Percentiles rank a stretch among this genome's conserved stretches.
Evolutionary conservation across 2,888 invertebrate species (phyloP).

Genomic region (Drosophila neonasuta): DNA sequence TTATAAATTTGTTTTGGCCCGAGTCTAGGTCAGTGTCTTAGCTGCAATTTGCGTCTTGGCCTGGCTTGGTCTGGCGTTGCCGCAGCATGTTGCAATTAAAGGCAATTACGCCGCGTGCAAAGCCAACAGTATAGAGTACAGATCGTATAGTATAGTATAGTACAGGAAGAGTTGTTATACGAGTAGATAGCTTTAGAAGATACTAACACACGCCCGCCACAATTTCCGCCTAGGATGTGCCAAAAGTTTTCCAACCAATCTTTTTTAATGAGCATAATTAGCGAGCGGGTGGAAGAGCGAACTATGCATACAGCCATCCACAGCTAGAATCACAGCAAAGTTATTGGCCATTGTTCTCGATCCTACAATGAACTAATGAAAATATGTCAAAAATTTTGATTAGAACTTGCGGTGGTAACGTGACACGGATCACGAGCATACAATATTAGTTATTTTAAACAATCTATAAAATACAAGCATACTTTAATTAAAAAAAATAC

Average conservation of each 20-base stretch:
- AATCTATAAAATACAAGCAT: too few species aligned
- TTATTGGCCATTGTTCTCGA: conserved; percentile 76
- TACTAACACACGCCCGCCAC: conserved; percentile 46
- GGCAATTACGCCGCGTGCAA: conserved; percentile 69
- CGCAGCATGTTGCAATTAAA: conserved; percentile 74
- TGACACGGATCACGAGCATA: conserved; percentile 6
- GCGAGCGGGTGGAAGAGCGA: conserved; percentile 24
- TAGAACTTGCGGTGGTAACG: conserved; percentile 18
- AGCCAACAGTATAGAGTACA: neutral
- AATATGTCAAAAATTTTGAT: conserved; percentile 63
- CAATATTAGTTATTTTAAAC: too few species aligned
- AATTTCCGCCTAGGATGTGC: conserved; percentile 79
- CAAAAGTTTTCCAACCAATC: conserved; percentile 47
- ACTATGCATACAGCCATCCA: neutral
- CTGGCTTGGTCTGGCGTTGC: conserved; percentile 8
- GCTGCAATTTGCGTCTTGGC: conserved; percentile 66
- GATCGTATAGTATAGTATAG: neutral
- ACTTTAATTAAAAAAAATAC: too few species aligned
- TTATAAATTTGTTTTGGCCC: conserved; percentile 63
- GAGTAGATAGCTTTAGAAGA: conserved; percentile 11
- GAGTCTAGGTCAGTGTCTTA: conserved; percentile 80
- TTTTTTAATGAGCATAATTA: conserved; percentile 78
- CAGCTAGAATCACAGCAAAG: conserved; percentile 28
- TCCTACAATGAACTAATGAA: conserved; percentile 35
- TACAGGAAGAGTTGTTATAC: conserved; percentile 50